Percentiles rank a stretch among this genome's conserved stretches.
These are phyloP conservation scores for Cottoperca gobio DNA, from an alignment of 2,797 vertebrate species.

Conservation along the genomic window DNA sequence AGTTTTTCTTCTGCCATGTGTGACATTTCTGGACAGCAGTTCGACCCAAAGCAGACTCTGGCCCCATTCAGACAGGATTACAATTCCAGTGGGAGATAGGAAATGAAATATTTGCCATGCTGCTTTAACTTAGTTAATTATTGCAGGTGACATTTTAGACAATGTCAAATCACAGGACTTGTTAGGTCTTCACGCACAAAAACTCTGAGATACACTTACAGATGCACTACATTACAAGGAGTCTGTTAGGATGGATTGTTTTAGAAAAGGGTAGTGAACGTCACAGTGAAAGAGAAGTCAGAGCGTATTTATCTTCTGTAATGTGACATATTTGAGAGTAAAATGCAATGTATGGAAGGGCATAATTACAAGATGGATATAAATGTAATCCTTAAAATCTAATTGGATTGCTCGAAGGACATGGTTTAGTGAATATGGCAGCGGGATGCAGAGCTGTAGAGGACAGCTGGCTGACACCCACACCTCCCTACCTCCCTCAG, in stretches of 20 bases:
- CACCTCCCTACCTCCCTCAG: background rate
- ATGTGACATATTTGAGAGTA: background rate
- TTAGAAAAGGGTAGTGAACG: too few species aligned
- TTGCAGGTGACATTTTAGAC: conserved; percentile 20
- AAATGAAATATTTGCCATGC: conserved; percentile 27
- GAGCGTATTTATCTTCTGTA: background rate
- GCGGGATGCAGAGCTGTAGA: background rate
- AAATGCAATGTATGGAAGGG: background rate
- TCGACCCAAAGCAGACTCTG: conserved; percentile 10
- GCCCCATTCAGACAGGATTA: conserved; percentile 42
- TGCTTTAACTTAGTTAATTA: conserved; percentile 14
- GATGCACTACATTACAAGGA: background rate
- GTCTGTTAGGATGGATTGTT: background rate
- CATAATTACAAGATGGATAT: background rate
- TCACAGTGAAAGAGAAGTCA: background rate
- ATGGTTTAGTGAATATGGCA: background rate
- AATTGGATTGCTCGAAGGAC: background rate
- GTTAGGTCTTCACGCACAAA: background rate
- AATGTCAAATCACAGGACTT: background rate
- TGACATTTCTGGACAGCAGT: conserved; percentile 40
- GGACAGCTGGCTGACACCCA: background rate
- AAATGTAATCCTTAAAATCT: background rate
- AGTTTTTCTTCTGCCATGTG: conserved; percentile 14
- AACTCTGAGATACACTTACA: background rate
- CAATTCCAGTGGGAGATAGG: conserved; percentile 15